Evolutionary conservation across 2,888 invertebrate species (phyloP), one percentile per base, ranked within the genome.

Genomic region (Helleia helle): DNA sequence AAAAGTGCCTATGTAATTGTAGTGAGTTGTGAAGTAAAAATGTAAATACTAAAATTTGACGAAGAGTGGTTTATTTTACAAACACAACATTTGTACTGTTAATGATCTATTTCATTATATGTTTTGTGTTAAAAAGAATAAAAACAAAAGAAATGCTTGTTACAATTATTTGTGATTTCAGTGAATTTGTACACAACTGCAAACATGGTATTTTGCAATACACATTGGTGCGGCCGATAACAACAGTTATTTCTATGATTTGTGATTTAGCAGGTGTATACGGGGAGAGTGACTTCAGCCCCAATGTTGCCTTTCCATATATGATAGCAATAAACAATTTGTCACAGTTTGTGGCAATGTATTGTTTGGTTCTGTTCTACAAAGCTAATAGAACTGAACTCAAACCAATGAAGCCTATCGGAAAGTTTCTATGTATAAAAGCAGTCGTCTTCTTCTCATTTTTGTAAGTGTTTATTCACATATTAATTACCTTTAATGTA

Each of bases 401-500:
- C 34, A 89, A 90, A 55, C 96, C 97, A 3, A 96, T 98, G 93
- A 93, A 92, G 63, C 98, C 98, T 0, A 88, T 98, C 50, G 94
- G 95, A 34, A 98, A 98, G 77, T 97, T 98, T 81, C 86, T 98
- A 39, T 97, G 97, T 73, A 97, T 98, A 55, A 98, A 98, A 84
- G 95, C 96, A 52, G 97, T 98, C 40, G 96, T 98, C 14, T 98
- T 98, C 86, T 95, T 97, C 71, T 97, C 97, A 34, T 98, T 98
- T 81, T 97, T 97, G 97, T 97, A 89, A 93, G 95, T 90, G 40
- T 43, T 13, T 15, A n/a, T n/a, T n/a, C 3, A 38, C 17, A 14
- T 9, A 22, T 7, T 13, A 2, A 2, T 26, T 26, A 26, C 26
- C 24, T 24, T 24, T 8, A 4, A 1, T 4, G 1, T n/a, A n/a